Conservation (phyloP, 2,888 invertebrate genomes). For the Pyrrhosoma nymphula region DNA sequence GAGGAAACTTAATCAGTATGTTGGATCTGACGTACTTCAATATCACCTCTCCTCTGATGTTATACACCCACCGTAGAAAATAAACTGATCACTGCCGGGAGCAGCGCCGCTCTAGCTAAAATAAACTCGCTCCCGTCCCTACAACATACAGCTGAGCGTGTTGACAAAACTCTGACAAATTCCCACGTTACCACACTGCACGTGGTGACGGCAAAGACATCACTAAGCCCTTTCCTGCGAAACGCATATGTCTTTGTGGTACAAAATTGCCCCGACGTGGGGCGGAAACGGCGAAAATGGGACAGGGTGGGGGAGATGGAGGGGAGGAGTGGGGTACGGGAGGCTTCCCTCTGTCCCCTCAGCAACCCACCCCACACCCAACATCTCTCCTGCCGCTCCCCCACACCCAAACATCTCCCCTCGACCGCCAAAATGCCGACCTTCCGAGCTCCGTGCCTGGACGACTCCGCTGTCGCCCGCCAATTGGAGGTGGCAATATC, state of each 20-base stretch:
- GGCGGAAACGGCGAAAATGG: background rate
- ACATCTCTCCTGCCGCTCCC: too few relatives aligned
- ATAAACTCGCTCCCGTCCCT: background rate
- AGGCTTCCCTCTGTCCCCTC: background rate
- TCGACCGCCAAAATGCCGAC: background rate
- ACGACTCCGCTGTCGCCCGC: background rate
- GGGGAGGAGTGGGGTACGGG: background rate
- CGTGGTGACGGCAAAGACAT: slow-evolving; percentile 27
- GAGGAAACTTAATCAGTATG: background rate
- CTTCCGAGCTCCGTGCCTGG: background rate
- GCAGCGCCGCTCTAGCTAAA: slow-evolving; percentile 3
- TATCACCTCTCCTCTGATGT: background rate
- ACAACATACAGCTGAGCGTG: slow-evolving; percentile 22
- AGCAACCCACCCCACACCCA: background rate
- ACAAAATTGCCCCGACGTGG: slow-evolving; percentile 3
- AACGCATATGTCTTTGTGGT: slow-evolving; percentile 30
- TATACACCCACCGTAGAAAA: background rate
- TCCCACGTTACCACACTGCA: slow-evolving; percentile 22
- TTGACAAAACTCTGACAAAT: slow-evolving; percentile 34
- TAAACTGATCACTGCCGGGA: background rate
- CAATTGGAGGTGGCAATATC: background rate
- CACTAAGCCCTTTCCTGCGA: slow-evolving; percentile 21
- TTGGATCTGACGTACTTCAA: background rate
- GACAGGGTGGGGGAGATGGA: background rate
- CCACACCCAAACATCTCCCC: background rate